Conservation (phyloP, 2,888 invertebrate species). For the Anagyrus pseudococci region DNA sequence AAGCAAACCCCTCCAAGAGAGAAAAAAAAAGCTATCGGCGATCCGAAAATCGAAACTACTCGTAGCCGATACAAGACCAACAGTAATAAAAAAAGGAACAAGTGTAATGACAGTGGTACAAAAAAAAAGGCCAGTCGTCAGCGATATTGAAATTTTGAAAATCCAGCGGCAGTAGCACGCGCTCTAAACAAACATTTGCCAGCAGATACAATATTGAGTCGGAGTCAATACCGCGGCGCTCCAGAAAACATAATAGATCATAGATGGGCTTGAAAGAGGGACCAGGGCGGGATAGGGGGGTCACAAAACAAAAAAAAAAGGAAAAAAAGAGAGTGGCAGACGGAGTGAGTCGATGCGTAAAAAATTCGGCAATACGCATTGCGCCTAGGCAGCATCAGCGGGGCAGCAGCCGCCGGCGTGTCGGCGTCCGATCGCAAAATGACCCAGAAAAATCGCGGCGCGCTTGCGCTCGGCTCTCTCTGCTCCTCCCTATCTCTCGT, state of each 20-base stretch:
- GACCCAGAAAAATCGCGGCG: slow-evolving; percentile 34
- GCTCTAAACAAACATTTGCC: slow-evolving; percentile 20
- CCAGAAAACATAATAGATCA: not conserved
- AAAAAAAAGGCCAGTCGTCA: not conserved
- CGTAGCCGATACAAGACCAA: not conserved
- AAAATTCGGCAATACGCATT: not conserved
- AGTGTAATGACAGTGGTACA: not conserved
- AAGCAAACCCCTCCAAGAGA: no score
- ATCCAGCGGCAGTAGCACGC: slow-evolving; percentile 2
- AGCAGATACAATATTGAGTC: slow-evolving; percentile 24
- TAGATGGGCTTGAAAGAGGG: not conserved
- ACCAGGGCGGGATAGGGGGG: not conserved
- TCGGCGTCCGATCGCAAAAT: slow-evolving; percentile 36
- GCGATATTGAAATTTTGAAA: slow-evolving; percentile 32
- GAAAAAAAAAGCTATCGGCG: not conserved
- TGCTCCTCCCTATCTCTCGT: not conserved
- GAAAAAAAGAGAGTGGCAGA: not conserved
- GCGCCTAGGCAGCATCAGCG: not conserved
- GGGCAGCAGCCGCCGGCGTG: no score
- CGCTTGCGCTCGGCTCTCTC: not conserved
- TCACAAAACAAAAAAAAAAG: not conserved
- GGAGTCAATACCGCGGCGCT: slow-evolving; percentile 19
- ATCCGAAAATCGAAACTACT: not conserved
- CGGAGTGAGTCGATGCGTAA: not conserved
- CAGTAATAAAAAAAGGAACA: not conserved